Base-by-base conservation (phyloP, 2,888 invertebrate genomes). In the Amiota mariae region DNA sequence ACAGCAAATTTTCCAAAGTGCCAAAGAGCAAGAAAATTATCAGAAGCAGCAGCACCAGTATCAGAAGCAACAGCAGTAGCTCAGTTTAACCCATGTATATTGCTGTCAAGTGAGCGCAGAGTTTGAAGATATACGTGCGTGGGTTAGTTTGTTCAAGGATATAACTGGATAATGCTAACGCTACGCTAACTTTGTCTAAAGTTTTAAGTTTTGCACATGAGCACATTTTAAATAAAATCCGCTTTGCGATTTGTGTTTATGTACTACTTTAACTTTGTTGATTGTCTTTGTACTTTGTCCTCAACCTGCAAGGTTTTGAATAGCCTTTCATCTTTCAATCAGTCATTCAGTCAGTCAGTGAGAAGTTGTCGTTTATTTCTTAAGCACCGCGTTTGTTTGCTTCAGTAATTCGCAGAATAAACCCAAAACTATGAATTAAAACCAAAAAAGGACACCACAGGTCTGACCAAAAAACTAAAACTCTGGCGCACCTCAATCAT, bases 401-500 rank as follows among this genome's bases (percentile, higher is more conserved):
- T 18, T 24, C 12, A 20, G 20, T 59, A 59, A 59, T 59, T 59
- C 59, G 20, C 59, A 59, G 59, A 59, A 59, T 59, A 18, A 18
- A 20, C 11, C 18, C 10, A 36, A 36, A 59, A 59, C 18, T 18
- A 57, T n/a, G 18, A 10, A 57, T n/a, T 36, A 36, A 63, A 48
- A 48, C 20, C 66, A 13, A 48, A 47, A 36, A 66, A 48, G 49
- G 36, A 66, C 18, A 48, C 66, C 66, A 18, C 66, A 66, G 49
- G 15, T 36, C 13, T 66, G 48, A 18, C 66, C 66, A 66, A 48
- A 15, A 66, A 18, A 66, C 48, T 66, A 66, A n/a, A n/a, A 66
- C 47, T 49, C 20, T 11, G 48, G 48, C 49, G 66, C 59, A 36
- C 36, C 36, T 36, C 36, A 66, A 85, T 85, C 82, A 83, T 85